Conservation (phyloP, 2,113 vertebrate genomes). For the Eudyptes chrysolophus region DNA sequence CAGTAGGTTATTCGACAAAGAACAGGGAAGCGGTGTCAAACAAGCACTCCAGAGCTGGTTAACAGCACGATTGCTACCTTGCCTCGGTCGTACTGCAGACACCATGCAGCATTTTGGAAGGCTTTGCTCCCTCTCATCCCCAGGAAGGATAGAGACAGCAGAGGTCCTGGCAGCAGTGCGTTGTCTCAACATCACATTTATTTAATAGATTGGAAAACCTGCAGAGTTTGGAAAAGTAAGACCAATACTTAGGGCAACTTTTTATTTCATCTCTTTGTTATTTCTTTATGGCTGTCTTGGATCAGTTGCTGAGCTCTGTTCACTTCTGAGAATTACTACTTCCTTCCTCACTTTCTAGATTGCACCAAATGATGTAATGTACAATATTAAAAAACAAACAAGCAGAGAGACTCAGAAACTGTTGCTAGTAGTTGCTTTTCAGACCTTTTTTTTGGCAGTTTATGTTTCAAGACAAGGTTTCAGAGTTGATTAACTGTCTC, state of each 20-base stretch:
- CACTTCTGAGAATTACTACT: background rate
- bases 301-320: background rate
- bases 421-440: background rate
- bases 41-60: background rate
- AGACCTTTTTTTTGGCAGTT: background rate
- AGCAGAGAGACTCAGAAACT: background rate
- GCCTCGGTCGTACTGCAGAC: rapidly evolving
- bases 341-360: background rate
- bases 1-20: background rate
- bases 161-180: background rate
- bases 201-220: background rate
- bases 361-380: background rate
- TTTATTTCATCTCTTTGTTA: background rate
- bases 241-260: background rate
- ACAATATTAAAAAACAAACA: background rate
- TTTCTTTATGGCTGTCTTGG: background rate
- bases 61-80: background rate
- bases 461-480: background rate
- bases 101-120: background rate
- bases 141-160: background rate
- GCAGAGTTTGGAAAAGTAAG: background rate
- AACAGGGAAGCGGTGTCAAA: background rate
- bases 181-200: background rate
- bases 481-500: background rate
- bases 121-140: background rate